phyloP scores from a whole-genome alignment of 2,888 invertebrate genomes.

The Drosophila falleni region DNA sequence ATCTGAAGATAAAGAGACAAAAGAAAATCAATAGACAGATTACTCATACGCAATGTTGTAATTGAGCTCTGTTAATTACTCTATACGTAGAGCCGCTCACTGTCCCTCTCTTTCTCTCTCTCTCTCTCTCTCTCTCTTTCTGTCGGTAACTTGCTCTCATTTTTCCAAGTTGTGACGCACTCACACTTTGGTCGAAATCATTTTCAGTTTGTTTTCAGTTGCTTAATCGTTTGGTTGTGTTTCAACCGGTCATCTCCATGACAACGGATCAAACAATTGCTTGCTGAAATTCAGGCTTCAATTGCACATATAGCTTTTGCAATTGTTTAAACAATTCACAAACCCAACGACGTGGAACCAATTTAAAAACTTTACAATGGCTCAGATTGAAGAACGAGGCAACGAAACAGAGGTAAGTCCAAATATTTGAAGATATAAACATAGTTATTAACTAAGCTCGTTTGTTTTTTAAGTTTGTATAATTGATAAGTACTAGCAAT shows the following conservation, averaged over 20 bases:
- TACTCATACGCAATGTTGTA: constrained; percentile 55
- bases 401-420: constrained; percentile 80
- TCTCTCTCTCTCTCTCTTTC: constrained; percentile 13
- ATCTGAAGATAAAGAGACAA: constrained; percentile 18
- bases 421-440: constrained; percentile 3
- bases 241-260: constrained; percentile 63
- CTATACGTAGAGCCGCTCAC: too few species aligned
- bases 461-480: not conserved
- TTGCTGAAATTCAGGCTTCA: constrained; percentile 17
- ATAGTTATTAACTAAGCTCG: not conserved
- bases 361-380: constrained; percentile 64
- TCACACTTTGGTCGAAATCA: constrained; percentile 31
- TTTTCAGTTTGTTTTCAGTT: constrained; percentile 78
- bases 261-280: constrained; percentile 55
- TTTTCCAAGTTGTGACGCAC: constrained; percentile 8
- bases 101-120: constrained; percentile 11
- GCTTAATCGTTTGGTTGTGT: constrained; percentile 84
- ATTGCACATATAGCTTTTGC: constrained; percentile 6
- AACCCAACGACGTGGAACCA: constrained; percentile 63
- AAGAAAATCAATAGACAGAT: constrained; percentile 51
- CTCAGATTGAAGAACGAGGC: constrained; percentile 67
- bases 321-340: constrained; percentile 13
- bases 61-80: constrained; percentile 15
- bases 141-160: constrained; percentile 22
- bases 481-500: not conserved